Percentiles rank a stretch among this genome's conserved stretches.
Evolutionary conservation across 2,113 vertebrate genomes (phyloP).

Genomic region (Mus spicilegus): DNA sequence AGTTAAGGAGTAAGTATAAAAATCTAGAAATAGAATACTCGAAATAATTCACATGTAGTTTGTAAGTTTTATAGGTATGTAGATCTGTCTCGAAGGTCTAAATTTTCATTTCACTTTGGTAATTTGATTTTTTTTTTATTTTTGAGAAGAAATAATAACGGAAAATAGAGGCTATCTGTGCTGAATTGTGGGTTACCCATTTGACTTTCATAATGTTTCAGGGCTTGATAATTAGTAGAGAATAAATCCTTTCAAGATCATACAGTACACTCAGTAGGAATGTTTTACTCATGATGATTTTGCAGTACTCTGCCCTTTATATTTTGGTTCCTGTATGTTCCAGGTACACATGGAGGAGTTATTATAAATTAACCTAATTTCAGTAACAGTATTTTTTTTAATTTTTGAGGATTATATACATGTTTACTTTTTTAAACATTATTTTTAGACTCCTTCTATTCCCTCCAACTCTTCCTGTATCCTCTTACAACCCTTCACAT

Average conservation of each 20-base stretch:
- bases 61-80: neutral
- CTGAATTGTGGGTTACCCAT: neutral
- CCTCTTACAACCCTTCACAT: neutral
- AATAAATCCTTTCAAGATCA: neutral
- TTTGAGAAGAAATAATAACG: neutral
- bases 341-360: neutral
- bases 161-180: neutral
- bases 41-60: constrained; percentile 29
- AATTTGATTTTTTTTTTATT: constrained; percentile 42
- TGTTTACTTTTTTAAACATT: neutral
- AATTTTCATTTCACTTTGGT: constrained; percentile 30
- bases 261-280: neutral
- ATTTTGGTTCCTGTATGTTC: neutral
- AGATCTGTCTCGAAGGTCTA: neutral
- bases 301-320: neutral
- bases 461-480: neutral
- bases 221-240: neutral
- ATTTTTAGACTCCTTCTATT: neutral
- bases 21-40: constrained; percentile 1
- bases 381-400: neutral
- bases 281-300: neutral
- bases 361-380: neutral
- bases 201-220: neutral
- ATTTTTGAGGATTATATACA: neutral
- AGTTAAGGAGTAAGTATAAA: constrained; percentile 47